These are phyloP conservation scores for Thrips palmi DNA, from an alignment of 1,140 invertebrate genomes.

Conservation along the genomic window DNA sequence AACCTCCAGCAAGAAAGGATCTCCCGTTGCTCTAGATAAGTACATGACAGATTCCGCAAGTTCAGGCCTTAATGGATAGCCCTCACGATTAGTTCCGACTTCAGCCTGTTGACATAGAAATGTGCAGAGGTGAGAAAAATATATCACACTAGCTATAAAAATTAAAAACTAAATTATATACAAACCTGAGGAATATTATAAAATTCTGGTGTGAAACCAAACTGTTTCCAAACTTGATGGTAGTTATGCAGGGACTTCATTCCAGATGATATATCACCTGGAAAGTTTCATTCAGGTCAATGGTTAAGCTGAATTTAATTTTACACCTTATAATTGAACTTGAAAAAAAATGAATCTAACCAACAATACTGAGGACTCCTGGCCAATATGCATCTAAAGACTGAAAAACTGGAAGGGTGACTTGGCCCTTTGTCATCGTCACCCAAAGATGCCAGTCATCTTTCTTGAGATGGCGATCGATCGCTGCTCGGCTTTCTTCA, in stretches of 20 bases:
- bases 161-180: slow-evolving; percentile 12
- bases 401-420: slow-evolving; percentile 93
- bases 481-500: slow-evolving; percentile 55
- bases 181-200: slow-evolving; percentile 88
- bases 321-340: not conserved
- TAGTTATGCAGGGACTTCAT: slow-evolving; percentile 91
- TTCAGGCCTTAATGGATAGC: slow-evolving; percentile 91
- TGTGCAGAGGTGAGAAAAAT: not conserved
- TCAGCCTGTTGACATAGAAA: slow-evolving; percentile 33
- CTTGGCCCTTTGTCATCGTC: slow-evolving; percentile 84
- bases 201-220: slow-evolving; percentile 94
- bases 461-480: slow-evolving; percentile 66
- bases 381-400: slow-evolving; percentile 98
- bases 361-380: slow-evolving; percentile 77
- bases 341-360: slow-evolving; percentile 25
- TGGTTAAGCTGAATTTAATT: not conserved
- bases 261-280: slow-evolving; percentile 75
- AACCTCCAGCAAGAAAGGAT: slow-evolving; percentile 78
- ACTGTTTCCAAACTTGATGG: slow-evolving; percentile 88
- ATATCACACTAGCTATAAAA: not conserved
- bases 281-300: slow-evolving; percentile 12
- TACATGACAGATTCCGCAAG: slow-evolving; percentile 95
- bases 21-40: slow-evolving; percentile 79
- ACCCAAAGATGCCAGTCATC: slow-evolving; percentile 97
- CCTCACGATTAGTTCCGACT: slow-evolving; percentile 65